These are phyloP conservation scores for Aegypius monachus DNA, from an alignment of 2,113 vertebrate species.

Conservation along the genomic window DNA sequence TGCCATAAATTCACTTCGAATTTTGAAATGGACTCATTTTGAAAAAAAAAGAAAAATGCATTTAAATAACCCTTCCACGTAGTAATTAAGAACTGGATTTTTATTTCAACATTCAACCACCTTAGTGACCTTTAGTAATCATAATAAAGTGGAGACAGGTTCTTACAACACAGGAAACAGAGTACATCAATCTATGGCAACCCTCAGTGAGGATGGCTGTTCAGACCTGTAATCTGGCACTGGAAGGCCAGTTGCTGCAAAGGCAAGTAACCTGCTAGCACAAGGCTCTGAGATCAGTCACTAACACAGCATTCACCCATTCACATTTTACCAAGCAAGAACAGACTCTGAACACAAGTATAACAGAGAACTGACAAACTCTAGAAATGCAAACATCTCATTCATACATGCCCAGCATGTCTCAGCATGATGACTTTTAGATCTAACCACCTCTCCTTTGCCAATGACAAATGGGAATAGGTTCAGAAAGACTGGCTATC, in stretches of 20 bases:
- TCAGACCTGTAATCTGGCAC: background rate
- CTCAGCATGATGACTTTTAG: background rate
- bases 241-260: background rate
- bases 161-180: background rate
- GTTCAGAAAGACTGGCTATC: background rate
- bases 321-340: rapidly evolving
- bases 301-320: background rate
- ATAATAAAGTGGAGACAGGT: rapidly evolving
- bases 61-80: background rate
- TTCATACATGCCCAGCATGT: rapidly evolving
- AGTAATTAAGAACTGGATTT: background rate
- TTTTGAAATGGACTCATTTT: background rate
- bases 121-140: background rate
- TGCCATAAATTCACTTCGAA: background rate
- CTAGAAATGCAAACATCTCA: background rate
- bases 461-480: background rate
- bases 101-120: background rate
- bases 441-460: background rate
- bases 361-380: background rate
- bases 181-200: background rate
- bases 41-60: background rate
- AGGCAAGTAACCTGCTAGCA: background rate
- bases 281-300: background rate
- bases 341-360: background rate
- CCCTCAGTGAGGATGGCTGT: background rate